Evolutionary conservation across 2,113 vertebrate genomes (phyloP).

Genomic region (Tragulus kanchil): DNA sequence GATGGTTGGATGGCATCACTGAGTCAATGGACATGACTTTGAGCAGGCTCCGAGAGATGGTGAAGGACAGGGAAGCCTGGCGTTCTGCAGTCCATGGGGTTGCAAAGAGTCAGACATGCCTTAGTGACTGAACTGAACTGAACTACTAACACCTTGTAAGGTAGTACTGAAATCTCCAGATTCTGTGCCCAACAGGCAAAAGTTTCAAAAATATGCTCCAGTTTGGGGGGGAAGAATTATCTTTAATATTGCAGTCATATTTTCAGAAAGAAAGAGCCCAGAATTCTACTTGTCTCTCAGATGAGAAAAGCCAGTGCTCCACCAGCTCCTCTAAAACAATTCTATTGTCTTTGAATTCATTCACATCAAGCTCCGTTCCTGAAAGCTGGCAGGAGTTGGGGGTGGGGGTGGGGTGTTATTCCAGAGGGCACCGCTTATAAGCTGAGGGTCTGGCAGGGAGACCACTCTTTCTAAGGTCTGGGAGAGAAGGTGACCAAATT

Average conservation of each 20-base stretch:
- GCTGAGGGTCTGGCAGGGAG: neutral
- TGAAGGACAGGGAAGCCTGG: too few species aligned
- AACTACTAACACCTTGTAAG: neutral
- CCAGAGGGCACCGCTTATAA: neutral
- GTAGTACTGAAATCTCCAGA: neutral
- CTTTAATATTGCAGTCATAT: neutral
- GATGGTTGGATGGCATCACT: too few species aligned
- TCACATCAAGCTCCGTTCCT: neutral
- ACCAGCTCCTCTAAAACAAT: neutral
- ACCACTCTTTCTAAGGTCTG: neutral
- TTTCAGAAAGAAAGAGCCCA: slow-evolving; percentile 1
- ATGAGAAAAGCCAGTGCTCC: neutral
- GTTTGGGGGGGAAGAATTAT: neutral
- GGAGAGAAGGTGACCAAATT: neutral
- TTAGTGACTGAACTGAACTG: too few species aligned
- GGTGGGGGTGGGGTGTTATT: neutral
- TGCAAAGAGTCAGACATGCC: too few species aligned
- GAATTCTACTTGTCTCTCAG: neutral
- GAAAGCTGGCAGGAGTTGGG: neutral
- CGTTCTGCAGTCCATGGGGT: too few species aligned
- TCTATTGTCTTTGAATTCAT: neutral
- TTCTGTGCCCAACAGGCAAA: neutral
- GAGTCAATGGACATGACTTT: too few species aligned
- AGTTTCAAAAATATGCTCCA: neutral
- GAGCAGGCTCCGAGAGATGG: too few species aligned